Evolutionary conservation across 2,113 vertebrate species (phyloP).

Genomic region (Dicaeum eximium): DNA sequence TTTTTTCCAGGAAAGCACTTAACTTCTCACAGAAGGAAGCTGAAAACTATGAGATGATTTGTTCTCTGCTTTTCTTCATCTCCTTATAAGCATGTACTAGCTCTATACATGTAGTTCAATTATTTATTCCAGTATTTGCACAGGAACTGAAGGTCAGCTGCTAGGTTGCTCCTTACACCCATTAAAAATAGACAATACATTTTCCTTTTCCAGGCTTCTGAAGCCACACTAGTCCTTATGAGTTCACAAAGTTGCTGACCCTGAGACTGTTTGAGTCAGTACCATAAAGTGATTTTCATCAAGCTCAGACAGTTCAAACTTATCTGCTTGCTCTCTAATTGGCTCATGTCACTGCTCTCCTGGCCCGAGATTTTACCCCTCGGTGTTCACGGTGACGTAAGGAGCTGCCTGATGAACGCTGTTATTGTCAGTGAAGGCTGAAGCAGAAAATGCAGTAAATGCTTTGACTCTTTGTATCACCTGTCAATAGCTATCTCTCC

Average conservation of each 20-base stretch:
- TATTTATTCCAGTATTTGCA: conserved; percentile 55
- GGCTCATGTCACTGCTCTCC: conserved; percentile 4
- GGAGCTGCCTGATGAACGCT: neutral
- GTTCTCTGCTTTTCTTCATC: neutral
- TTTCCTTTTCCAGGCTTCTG: neutral
- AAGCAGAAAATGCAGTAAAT: conserved; percentile 7
- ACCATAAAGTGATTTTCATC: conserved; percentile 24
- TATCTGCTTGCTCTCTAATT: conserved; percentile 33
- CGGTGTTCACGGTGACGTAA: neutral
- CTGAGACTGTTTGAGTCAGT: conserved; percentile 1
- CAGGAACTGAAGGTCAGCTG: conserved; percentile 33
- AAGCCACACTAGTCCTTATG: neutral
- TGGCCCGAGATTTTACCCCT: conserved; percentile 2
- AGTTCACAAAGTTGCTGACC: conserved; percentile 56
- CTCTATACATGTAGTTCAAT: conserved; percentile 22
- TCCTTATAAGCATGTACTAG: conserved; percentile 13
- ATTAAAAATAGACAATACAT: conserved; percentile 48
- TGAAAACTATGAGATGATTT: conserved; percentile 5
- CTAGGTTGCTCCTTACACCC: conserved; percentile 3
- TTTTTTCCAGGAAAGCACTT: neutral
- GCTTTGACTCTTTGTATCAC: neutral
- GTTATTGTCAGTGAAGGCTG: neutral
- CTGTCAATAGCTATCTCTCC: neutral
- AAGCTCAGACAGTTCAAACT: conserved; percentile 18
- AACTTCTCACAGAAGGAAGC: conserved; percentile 16